Percentiles rank a stretch among this genome's conserved stretches.
phyloP scores from a whole-genome alignment of 2,113 vertebrate genomes.

The Trachemys scripta region DNA sequence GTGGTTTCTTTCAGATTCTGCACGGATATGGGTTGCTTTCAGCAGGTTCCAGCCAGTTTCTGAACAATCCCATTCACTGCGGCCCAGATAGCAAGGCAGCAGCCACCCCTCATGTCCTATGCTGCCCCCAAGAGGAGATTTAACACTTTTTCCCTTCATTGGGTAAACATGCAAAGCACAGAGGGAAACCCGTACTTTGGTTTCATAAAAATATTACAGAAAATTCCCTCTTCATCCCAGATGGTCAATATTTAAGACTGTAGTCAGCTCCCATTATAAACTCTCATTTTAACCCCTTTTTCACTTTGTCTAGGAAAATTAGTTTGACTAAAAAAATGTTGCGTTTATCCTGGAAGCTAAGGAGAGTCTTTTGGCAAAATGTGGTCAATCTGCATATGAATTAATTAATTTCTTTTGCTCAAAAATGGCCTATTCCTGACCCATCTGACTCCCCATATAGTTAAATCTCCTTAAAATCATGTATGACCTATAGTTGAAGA shows the following conservation, averaged over 20 bases:
- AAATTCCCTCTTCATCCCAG: neutral
- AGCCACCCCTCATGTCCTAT: neutral
- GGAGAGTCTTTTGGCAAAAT: neutral
- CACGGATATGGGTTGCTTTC: neutral
- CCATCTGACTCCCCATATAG: neutral
- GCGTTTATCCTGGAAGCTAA: neutral
- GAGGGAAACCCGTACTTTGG: neutral
- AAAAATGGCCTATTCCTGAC: neutral
- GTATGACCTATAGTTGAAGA: neutral
- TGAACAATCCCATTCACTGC: neutral
- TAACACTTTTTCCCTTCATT: neutral
- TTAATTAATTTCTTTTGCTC: neutral
- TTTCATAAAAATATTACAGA: neutral
- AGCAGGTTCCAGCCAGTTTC: neutral
- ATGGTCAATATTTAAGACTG: neutral
- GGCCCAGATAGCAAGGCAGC: neutral
- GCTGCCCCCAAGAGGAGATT: neutral
- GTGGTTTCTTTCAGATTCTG: neutral
- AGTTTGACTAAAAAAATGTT: neutral
- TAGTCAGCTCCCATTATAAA: neutral
- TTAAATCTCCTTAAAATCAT: constrained; percentile 10
- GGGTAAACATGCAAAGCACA: neutral
- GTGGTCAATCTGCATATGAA: fast-evolving
- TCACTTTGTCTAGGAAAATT: neutral
- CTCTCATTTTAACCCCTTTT: neutral